Conservation (phyloP, 2,113 vertebrate genomes). For the Apistogramma diplotaenia region DNA sequence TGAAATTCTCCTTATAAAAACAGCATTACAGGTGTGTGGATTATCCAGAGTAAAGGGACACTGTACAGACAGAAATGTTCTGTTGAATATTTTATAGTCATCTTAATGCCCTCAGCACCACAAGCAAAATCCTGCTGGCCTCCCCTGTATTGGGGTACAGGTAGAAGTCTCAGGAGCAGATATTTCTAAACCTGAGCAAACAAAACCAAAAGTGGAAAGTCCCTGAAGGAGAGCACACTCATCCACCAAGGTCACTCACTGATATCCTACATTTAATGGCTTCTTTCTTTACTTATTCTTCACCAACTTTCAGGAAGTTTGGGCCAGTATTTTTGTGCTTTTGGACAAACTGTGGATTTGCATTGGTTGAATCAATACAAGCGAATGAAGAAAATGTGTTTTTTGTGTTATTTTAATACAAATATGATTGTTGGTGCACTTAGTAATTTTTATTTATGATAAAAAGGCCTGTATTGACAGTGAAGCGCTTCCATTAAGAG, state of each 20-base stretch:
- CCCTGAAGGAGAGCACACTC: neutral
- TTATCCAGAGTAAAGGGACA: neutral
- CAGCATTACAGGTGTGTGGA: neutral
- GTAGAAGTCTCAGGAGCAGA: neutral
- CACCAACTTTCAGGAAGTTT: neutral
- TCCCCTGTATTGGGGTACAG: neutral
- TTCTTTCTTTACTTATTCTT: neutral
- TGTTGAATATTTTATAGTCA: constrained; percentile 8
- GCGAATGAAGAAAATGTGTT: neutral
- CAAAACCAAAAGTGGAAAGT: neutral
- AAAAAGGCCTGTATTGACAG: constrained; percentile 13
- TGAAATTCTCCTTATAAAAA: neutral
- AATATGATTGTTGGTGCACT: neutral
- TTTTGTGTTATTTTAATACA: rapidly evolving
- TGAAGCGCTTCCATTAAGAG: constrained; percentile 57
- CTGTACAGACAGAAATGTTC: neutral
- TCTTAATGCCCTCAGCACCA: neutral
- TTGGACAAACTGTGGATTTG: neutral
- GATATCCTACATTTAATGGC: neutral
- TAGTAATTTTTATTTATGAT: neutral
- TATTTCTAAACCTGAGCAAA: neutral
- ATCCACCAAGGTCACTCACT: neutral
- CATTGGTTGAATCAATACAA: neutral
- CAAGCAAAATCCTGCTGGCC: neutral
- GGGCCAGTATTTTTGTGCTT: neutral